Conservation (phyloP, 2,888 invertebrate genomes). For the Teinopalpus imperialis region DNA sequence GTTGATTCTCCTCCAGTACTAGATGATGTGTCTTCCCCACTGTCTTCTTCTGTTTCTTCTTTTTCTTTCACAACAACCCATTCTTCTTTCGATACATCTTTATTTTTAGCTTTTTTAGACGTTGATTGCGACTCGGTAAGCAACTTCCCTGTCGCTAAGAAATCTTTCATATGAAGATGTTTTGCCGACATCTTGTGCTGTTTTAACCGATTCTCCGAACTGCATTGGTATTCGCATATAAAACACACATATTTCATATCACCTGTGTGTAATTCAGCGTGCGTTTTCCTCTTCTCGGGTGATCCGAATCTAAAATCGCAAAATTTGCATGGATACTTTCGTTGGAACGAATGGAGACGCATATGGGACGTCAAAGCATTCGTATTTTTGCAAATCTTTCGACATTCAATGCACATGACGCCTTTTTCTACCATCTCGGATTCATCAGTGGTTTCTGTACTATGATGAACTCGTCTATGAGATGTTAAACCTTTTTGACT, state of each 20-base stretch:
- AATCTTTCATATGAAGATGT: constrained; percentile 68
- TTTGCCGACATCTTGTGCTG: constrained; percentile 65
- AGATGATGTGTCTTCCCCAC: constrained; percentile 29
- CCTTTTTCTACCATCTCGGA: constrained; percentile 50
- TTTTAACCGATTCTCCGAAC: constrained; percentile 64
- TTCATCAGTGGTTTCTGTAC: constrained; percentile 47
- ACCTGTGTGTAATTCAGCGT: constrained; percentile 68
- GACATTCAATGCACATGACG: constrained; percentile 68
- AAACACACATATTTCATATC: constrained; percentile 76
- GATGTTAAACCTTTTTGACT: constrained; percentile 67
- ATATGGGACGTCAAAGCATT: constrained; percentile 64
- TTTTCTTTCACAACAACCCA: constrained; percentile 48
- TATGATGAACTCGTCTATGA: constrained; percentile 65
- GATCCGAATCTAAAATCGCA: constrained; percentile 74
- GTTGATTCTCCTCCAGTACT: constrained; percentile 35
- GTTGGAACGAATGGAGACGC: constrained; percentile 64
- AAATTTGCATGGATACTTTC: constrained; percentile 70
- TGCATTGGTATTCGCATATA: constrained; percentile 73
- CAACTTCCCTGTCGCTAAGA: constrained; percentile 57
- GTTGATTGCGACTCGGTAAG: too few relatives aligned
- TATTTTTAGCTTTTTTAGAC: constrained; percentile 39
- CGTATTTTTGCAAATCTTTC: constrained; percentile 69
- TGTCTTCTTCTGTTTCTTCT: constrained; percentile 32
- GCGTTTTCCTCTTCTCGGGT: constrained; percentile 61
- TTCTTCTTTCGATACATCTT: constrained; percentile 45